Conservation (phyloP, 2,113 vertebrate genomes). For the Dissostichus mawsoni region DNA sequence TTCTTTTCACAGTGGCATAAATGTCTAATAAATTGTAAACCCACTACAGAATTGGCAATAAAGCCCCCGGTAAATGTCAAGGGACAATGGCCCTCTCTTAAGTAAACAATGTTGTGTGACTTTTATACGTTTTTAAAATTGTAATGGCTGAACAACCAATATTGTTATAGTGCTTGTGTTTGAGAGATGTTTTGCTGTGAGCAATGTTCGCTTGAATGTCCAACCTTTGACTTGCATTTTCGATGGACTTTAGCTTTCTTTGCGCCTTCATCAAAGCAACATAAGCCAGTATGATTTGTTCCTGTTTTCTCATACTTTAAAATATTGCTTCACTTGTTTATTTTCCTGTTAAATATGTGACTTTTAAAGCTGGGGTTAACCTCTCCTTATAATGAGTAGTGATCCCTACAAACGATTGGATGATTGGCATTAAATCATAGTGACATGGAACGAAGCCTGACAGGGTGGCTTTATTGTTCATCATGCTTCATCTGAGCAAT, state of each 20-base stretch:
- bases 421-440: conserved; percentile 18
- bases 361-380: background rate
- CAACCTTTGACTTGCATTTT: background rate
- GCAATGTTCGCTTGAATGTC: background rate
- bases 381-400: background rate
- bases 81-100: background rate
- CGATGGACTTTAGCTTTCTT: conserved; percentile 6
- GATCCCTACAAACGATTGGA: conserved; percentile 1
- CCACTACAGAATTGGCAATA: background rate
- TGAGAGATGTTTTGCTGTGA: background rate
- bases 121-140: conserved; percentile 25
- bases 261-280: background rate
- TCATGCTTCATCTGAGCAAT: conserved; percentile 31
- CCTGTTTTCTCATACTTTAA: too few species aligned
- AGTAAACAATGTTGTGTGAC: conserved; percentile 13
- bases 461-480: conserved; percentile 4
- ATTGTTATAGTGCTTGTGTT: background rate
- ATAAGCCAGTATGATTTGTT: background rate
- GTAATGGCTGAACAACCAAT: background rate
- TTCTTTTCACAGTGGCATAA: background rate
- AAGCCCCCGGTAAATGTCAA: conserved; percentile 3
- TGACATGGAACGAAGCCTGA: conserved; percentile 14
- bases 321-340: too few species aligned
- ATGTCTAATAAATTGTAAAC: background rate
- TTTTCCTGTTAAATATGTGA: background rate